phyloP scores from a whole-genome alignment of 2,797 vertebrate genomes.

The Triplophysa yarkandensis region DNA sequence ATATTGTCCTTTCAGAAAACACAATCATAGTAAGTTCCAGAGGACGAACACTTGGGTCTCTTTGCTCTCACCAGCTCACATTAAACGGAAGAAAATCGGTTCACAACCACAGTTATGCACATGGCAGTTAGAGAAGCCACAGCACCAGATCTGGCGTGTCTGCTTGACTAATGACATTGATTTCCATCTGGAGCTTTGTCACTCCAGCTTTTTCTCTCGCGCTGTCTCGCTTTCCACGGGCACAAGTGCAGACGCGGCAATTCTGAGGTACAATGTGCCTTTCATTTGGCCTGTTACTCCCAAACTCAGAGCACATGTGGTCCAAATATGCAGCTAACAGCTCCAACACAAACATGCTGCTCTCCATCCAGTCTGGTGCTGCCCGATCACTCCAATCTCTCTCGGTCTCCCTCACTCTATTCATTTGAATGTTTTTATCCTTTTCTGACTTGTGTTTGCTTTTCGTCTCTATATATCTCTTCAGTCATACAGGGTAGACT shows the following conservation, averaged over 20 bases:
- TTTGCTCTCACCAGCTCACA: conserved; percentile 16
- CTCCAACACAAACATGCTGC: conserved; percentile 78
- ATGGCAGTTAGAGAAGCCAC: conserved; percentile 31
- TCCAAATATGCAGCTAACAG: conserved; percentile 73
- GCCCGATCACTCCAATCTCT: conserved; percentile 8
- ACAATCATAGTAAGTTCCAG: background rate
- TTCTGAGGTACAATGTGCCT: conserved; percentile 75
- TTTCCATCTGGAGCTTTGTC: conserved; percentile 53
- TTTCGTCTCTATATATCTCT: background rate
- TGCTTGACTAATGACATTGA: conserved; percentile 45
- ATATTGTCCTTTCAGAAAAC: conserved; percentile 16
- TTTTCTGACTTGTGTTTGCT: background rate
- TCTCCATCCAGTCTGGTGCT: conserved; percentile 49
- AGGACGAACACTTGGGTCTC: conserved; percentile 23
- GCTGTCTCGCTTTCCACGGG: conserved; percentile 71
- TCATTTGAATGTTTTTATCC: conserved; percentile 18
- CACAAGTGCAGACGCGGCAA: conserved; percentile 76
- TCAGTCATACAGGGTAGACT: background rate
- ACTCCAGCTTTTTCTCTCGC: conserved; percentile 57
- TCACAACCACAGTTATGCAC: conserved; percentile 38
- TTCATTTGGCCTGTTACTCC: conserved; percentile 74
- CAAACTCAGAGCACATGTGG: conserved; percentile 79
- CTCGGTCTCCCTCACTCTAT: conserved; percentile 31
- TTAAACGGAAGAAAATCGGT: conserved; percentile 36
- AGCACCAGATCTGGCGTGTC: conserved; percentile 42